These are phyloP conservation scores for Aplysia californica DNA, from an alignment of 1,140 invertebrate genomes.

Conservation along the genomic window DNA sequence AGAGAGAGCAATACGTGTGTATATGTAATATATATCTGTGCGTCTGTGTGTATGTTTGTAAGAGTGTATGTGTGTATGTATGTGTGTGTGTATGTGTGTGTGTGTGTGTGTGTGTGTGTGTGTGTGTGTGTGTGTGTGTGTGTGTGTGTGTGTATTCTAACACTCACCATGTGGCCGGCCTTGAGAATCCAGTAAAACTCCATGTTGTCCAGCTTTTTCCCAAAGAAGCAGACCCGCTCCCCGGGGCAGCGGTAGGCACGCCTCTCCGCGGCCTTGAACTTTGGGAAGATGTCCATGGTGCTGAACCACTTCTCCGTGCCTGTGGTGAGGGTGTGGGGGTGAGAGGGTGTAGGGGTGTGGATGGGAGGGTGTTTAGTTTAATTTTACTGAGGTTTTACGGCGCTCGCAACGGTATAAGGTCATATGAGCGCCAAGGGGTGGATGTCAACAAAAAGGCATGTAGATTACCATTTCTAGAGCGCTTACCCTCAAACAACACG, in stretches of 20 bases:
- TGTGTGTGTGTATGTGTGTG: no score
- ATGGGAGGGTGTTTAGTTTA: neutral
- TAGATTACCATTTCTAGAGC: neutral
- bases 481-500: neutral
- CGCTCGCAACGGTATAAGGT: neutral
- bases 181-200: constrained; percentile 80
- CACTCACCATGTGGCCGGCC: constrained; percentile 77
- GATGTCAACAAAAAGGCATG: neutral
- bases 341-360: no score
- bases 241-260: constrained; percentile 71
- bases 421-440: no score
- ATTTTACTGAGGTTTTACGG: neutral
- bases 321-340: constrained; percentile 61
- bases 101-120: no score
- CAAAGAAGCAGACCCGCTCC: constrained; percentile 74
- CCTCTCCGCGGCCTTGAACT: constrained; percentile 71
- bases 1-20: no score
- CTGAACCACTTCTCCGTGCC: constrained; percentile 80
- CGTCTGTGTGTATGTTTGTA: no score
- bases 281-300: constrained; percentile 72
- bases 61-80: no score
- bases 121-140: no score
- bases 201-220: constrained; percentile 77
- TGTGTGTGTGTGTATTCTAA: no score
- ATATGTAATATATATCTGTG: no score